Percentiles rank a stretch among this genome's conserved stretches.
These are phyloP conservation scores for Oncorhynchus gorbuscha DNA, from an alignment of 2,113 vertebrate genomes.

Conservation along the genomic window DNA sequence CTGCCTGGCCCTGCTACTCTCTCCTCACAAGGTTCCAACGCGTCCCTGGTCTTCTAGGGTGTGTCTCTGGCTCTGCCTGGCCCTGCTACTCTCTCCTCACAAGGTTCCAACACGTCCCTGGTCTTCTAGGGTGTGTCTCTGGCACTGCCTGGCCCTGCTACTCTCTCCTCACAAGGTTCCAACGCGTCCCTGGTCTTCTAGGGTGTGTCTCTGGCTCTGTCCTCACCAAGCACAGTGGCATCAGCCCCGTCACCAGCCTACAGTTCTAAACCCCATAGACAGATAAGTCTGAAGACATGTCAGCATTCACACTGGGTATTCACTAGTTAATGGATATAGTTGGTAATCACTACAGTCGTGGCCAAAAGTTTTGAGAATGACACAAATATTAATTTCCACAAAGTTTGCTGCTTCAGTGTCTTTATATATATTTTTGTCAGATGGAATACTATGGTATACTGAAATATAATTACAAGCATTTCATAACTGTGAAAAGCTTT, in stretches of 20 bases:
- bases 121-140: conserved; percentile 30
- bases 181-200: too few relatives aligned
- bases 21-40: neutral
- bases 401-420: too few relatives aligned
- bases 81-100: neutral
- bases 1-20: too few relatives aligned
- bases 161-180: too few relatives aligned
- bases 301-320: conserved; percentile 25
- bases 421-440: too few relatives aligned
- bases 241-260: neutral
- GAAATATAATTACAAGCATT: too few relatives aligned
- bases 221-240: conserved; percentile 3
- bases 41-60: conserved; percentile 20
- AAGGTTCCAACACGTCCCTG: conserved; percentile 3
- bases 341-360: too few relatives aligned
- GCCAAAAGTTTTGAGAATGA: too few relatives aligned
- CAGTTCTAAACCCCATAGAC: conserved; percentile 14
- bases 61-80: conserved; percentile 21
- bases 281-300: neutral
- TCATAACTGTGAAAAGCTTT: too few relatives aligned
- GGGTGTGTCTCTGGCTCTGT: neutral
- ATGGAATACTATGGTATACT: too few relatives aligned
- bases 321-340: neutral
- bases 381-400: too few relatives aligned
- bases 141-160: too few relatives aligned